phyloP scores from a whole-genome alignment of 2,888 invertebrate genomes.

The Dendrolimus pini region DNA sequence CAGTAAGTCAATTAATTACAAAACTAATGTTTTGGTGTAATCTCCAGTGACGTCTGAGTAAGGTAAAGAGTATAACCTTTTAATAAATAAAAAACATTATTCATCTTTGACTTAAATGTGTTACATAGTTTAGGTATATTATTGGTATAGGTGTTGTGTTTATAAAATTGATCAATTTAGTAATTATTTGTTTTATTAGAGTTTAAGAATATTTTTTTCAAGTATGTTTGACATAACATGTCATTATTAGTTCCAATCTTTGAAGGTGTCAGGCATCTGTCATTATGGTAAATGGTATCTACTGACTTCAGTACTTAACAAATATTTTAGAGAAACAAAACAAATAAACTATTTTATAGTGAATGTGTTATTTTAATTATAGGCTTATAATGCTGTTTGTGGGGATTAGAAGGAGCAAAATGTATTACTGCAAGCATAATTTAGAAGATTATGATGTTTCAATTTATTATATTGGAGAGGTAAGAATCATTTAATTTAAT shows the following conservation, averaged over 20 bases:
- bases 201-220: constrained; percentile 10
- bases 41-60: no score
- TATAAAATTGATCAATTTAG: no score
- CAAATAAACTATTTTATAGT: no score
- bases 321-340: neutral
- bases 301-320: neutral
- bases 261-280: constrained; percentile 38
- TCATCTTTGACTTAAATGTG: no score
- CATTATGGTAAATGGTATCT: constrained; percentile 15
- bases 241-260: constrained; percentile 31
- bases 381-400: neutral
- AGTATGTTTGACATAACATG: constrained; percentile 24
- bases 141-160: no score
- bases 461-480: neutral
- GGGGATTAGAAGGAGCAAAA: neutral
- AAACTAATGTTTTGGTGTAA: no score
- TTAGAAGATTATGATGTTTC: neutral
- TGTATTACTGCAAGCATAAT: neutral
- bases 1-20: no score
- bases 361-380: neutral
- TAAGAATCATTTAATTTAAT: neutral
- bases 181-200: no score
- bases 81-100: no score
- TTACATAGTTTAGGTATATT: no score
- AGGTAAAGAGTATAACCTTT: no score